Conservation (phyloP, 2,888 invertebrate species). For the Orchesella flavescens region DNA sequence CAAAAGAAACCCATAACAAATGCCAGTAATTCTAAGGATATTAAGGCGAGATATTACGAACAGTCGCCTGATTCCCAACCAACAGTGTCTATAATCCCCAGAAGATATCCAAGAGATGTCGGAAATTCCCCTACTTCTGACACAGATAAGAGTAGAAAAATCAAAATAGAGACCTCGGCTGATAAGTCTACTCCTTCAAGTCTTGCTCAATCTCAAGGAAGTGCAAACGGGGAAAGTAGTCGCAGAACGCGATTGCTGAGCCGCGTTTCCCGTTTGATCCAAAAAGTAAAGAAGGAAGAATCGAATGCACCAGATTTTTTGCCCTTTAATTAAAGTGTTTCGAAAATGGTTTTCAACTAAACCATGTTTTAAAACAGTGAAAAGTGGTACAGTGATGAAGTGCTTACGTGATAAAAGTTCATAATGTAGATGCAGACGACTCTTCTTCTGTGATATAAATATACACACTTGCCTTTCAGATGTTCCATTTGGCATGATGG, state of each 20-base stretch:
- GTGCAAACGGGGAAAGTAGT: background rate
- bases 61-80: conserved; percentile 45
- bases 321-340: conserved; percentile 22
- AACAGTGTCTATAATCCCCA: conserved; percentile 50
- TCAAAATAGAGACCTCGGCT: background rate
- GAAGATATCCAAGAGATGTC: conserved; percentile 35
- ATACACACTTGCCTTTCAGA: background rate
- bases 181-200: background rate
- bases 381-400: background rate
- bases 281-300: conserved; percentile 33
- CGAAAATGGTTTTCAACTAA: background rate
- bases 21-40: background rate
- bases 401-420: no score
- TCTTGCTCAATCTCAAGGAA: no score
- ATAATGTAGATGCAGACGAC: background rate
- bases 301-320: conserved; percentile 39
- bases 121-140: background rate
- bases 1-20: background rate
- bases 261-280: conserved; percentile 9
- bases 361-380: background rate
- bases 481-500: background rate
- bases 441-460: no score
- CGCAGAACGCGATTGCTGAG: conserved; percentile 25
- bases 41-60: conserved; percentile 57
- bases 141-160: background rate